Evolutionary conservation across 1,140 invertebrate species (phyloP).

Genomic region (Oryctes rhinoceros): DNA sequence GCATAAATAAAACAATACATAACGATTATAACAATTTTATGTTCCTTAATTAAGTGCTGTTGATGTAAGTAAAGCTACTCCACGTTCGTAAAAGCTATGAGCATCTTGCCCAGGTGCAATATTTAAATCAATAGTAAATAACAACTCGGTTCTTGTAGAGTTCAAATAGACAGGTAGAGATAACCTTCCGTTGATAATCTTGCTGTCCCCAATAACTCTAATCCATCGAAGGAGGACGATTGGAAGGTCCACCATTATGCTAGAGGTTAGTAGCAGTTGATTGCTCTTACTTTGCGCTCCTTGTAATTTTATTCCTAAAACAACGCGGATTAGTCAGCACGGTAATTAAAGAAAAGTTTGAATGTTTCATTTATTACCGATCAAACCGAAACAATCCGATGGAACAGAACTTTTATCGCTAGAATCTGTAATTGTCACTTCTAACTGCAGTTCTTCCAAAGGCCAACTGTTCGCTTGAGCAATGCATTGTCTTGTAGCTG

Average conservation of each 20-base stretch:
- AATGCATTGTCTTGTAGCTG: constrained; percentile 96
- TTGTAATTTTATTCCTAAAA: constrained; percentile 87
- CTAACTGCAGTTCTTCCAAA: constrained; percentile 92
- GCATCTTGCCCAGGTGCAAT: constrained; percentile 86
- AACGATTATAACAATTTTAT: background rate
- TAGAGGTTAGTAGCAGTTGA: constrained; percentile 88
- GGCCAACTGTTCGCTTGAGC: constrained; percentile 94
- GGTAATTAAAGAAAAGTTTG: background rate
- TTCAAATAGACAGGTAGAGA: constrained; percentile 97
- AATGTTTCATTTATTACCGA: constrained; percentile 60
- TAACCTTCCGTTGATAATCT: constrained; percentile 71
- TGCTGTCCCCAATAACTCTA: constrained; percentile 63
- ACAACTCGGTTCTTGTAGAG: constrained; percentile 90
- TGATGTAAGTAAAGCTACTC: constrained; percentile 92
- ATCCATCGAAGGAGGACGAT: constrained; percentile 89
- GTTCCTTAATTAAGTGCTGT: constrained; percentile 82
- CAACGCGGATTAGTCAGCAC: constrained; percentile 44
- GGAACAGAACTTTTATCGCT: constrained; percentile 65
- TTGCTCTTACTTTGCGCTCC: constrained; percentile 93
- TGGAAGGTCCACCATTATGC: constrained; percentile 93
- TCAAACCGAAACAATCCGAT: constrained; percentile 84
- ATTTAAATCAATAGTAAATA: constrained; percentile 95
- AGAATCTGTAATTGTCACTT: constrained; percentile 72
- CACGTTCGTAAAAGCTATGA: constrained; percentile 95
- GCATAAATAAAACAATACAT: background rate